These are phyloP conservation scores for Progne subis DNA, from an alignment of 2,113 vertebrate species.

Conservation along the genomic window DNA sequence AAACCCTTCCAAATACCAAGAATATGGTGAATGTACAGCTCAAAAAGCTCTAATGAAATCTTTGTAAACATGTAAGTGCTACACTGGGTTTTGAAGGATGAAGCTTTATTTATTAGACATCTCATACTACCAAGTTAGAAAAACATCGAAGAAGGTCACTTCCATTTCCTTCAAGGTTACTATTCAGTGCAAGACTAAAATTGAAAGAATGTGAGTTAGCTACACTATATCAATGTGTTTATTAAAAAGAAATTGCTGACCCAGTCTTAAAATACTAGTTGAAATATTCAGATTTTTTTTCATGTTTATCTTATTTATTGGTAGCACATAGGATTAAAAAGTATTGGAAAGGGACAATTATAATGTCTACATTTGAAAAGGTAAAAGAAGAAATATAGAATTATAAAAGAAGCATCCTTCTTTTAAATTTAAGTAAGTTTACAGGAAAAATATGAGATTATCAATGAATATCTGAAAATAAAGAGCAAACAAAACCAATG, in stretches of 20 bases:
- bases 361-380: background rate
- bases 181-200: background rate
- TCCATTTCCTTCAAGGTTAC: background rate
- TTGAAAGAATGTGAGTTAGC: background rate
- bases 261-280: background rate
- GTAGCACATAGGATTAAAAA: background rate
- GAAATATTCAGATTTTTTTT: background rate
- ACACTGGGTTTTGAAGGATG: background rate
- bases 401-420: background rate
- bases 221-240: background rate
- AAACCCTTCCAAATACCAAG: background rate
- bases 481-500: background rate
- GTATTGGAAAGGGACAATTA: background rate
- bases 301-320: background rate
- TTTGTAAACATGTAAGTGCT: background rate
- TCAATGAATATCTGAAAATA: background rate
- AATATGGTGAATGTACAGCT: background rate
- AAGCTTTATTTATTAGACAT: background rate
- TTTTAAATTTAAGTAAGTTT: background rate
- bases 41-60: background rate
- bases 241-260: background rate
- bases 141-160: background rate
- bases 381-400: background rate
- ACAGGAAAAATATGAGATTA: background rate
- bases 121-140: background rate